Conservation (phyloP, 1,140 invertebrate genomes). For the Bombus superbus region DNA sequence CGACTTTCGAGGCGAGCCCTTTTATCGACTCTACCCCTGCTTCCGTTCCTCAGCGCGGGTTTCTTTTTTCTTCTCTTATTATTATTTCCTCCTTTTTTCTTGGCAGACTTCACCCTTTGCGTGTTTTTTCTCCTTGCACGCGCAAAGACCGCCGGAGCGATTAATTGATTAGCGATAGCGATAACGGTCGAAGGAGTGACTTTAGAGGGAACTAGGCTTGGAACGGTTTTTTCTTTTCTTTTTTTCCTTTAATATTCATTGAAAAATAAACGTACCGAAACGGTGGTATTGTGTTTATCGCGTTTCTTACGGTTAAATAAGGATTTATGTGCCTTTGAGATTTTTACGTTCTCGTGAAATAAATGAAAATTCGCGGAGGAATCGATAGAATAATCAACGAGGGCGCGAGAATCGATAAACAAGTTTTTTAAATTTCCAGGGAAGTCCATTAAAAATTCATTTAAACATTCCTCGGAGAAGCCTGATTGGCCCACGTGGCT, state of each 20-base stretch:
- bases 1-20: conserved; percentile 12
- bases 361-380: neutral
- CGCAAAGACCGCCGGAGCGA: neutral
- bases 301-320: neutral
- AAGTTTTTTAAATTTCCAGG: no score
- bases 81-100: conserved; percentile 5
- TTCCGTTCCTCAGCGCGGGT: neutral
- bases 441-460: neutral
- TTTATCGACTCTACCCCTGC: conserved; percentile 16
- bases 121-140: conserved; percentile 13
- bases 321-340: neutral
- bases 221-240: neutral
- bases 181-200: neutral
- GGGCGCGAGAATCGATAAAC: neutral
- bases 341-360: neutral
- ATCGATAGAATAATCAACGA: neutral
- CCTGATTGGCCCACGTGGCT: neutral
- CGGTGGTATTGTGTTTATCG: no score
- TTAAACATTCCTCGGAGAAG: neutral
- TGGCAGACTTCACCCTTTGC: neutral
- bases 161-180: conserved; percentile 22
- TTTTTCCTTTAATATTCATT: no score
- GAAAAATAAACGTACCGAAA: no score
- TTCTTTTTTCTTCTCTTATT: neutral
- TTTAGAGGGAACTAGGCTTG: neutral